Evolutionary conservation across 2,113 vertebrate species (phyloP).

Genomic region (Epinephelus lanceolatus): DNA sequence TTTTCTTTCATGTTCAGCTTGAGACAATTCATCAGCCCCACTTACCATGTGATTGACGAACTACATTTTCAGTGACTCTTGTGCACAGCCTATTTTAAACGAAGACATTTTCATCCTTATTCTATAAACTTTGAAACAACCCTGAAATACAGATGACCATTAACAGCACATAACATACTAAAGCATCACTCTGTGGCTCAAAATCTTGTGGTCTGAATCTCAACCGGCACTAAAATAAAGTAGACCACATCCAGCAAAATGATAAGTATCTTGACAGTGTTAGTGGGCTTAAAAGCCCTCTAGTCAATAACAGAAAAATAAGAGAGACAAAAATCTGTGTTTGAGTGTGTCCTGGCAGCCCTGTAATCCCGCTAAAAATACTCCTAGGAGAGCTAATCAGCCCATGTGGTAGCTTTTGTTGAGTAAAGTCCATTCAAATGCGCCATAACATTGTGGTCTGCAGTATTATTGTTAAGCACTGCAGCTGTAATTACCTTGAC

Average conservation of each 20-base stretch:
- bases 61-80: background rate
- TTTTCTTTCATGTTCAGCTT: constrained; percentile 47
- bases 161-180: background rate
- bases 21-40: constrained; percentile 53
- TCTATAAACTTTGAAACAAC: background rate
- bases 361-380: constrained; percentile 34
- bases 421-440: background rate
- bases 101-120: background rate
- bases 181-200: background rate
- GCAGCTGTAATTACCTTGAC: constrained; percentile 20
- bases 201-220: background rate
- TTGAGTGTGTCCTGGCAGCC: constrained; percentile 15
- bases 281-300: constrained; percentile 22
- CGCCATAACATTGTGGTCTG: constrained; percentile 26
- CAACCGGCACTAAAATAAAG: constrained; percentile 25
- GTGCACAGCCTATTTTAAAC: background rate
- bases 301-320: constrained; percentile 19
- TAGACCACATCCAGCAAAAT: constrained; percentile 18
- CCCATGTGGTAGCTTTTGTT: constrained; percentile 14
- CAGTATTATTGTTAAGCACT: constrained; percentile 10
- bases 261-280: constrained; percentile 29
- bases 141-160: background rate
- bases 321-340: constrained; percentile 10
- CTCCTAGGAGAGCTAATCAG: constrained; percentile 18
- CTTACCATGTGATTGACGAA: constrained; percentile 42